Percentiles rank a stretch among this genome's conserved stretches.
Conservation (phyloP, 2,113 vertebrate species). For the Gnathonemus longibarbis region DNA sequence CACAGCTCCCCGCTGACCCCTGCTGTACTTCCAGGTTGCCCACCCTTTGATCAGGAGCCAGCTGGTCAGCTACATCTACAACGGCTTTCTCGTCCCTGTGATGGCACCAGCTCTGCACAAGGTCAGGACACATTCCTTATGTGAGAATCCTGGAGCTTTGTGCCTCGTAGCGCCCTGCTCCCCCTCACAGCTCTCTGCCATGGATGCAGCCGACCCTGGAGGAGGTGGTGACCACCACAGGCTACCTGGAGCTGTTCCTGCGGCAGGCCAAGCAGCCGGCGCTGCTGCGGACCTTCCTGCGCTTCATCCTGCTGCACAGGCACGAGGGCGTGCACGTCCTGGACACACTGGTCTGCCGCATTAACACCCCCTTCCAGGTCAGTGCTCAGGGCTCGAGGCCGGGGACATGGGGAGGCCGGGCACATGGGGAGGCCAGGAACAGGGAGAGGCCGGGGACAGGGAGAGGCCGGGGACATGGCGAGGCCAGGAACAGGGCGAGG, state of each 20-base stretch:
- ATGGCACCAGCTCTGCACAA: slow-evolving; percentile 93
- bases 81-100: slow-evolving; percentile 91
- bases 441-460: rapidly evolving
- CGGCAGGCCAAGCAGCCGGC: slow-evolving; percentile 78
- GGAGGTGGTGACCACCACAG: slow-evolving; percentile 94
- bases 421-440: rapidly evolving
- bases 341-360: slow-evolving; percentile 85
- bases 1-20: neutral
- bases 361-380: slow-evolving; percentile 96
- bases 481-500: rapidly evolving
- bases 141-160: neutral
- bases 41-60: slow-evolving; percentile 81
- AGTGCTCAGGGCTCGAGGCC: neutral
- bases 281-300: slow-evolving; percentile 86
- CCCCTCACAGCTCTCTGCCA: neutral
- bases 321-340: slow-evolving; percentile 87
- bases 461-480: rapidly evolving
- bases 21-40: slow-evolving; percentile 64
- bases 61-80: slow-evolving; percentile 90
- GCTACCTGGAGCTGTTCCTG: slow-evolving; percentile 88
- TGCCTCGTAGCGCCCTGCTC: neutral
- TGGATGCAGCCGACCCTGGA: slow-evolving; percentile 76
- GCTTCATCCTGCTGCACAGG: slow-evolving; percentile 80
- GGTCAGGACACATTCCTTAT: slow-evolving; percentile 56
- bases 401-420: no score